Conservation (phyloP, 2,113 vertebrate genomes). For the Crotophaga sulcirostris region DNA sequence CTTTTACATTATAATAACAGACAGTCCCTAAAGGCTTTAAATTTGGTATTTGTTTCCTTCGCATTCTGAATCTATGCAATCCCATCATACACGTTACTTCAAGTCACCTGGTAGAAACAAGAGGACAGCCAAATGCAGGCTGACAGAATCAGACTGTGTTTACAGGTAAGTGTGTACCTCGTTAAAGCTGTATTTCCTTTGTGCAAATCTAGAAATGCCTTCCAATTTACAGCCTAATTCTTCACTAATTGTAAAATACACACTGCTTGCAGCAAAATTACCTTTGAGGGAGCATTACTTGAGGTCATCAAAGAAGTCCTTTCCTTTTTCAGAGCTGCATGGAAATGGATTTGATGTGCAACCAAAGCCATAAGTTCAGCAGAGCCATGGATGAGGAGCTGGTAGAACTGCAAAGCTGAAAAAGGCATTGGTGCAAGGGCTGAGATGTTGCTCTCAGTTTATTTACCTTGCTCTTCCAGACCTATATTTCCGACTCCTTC, state of each 20-base stretch:
- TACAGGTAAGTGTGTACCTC: background rate
- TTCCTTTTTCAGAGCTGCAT: background rate
- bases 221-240: background rate
- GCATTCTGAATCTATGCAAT: background rate
- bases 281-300: background rate
- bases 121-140: background rate
- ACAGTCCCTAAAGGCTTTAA: background rate
- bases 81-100: background rate
- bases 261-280: background rate
- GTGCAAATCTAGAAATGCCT: background rate
- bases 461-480: background rate
- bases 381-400: background rate
- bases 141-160: background rate
- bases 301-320: background rate
- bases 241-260: background rate
- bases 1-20: constrained; percentile 5
- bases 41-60: constrained; percentile 8
- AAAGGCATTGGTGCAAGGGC: background rate
- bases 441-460: background rate
- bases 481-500: background rate
- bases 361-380: background rate
- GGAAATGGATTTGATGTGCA: background rate
- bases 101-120: background rate
- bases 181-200: background rate
- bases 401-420: background rate